Conservation (phyloP, 1,140 invertebrate species). For the Eubasilissa regina region DNA sequence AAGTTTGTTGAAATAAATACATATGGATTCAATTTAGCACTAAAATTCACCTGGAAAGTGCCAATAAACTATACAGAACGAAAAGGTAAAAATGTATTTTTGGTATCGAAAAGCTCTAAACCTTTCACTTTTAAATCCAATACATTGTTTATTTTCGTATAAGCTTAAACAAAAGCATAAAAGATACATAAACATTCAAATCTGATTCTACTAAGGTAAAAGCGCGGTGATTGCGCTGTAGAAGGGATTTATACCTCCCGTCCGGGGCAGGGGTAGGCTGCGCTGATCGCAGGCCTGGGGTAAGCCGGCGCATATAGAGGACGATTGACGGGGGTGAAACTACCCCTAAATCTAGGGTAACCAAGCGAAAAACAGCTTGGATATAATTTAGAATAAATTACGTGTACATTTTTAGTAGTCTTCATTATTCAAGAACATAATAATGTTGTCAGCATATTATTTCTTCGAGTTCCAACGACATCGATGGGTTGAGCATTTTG, state of each 20-base stretch:
- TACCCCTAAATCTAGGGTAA: conserved; percentile 12
- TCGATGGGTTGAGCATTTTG: no score
- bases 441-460: no score
- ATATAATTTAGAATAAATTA: background rate
- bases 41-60: no score
- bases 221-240: conserved; percentile 13
- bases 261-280: no score
- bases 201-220: conserved; percentile 24
- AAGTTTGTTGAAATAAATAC: no score
- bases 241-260: conserved; percentile 4
- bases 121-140: background rate
- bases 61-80: background rate
- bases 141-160: conserved; percentile 8
- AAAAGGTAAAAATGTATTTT: background rate
- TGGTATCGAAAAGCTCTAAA: background rate
- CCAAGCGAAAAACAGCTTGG: background rate
- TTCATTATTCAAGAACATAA: no score
- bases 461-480: no score
- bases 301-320: conserved; percentile 24
- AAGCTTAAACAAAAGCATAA: background rate
- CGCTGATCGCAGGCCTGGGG: conserved; percentile 34
- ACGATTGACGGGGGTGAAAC: conserved; percentile 8
- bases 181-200: conserved; percentile 28
- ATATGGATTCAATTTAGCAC: no score
- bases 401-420: no score